Conservation (phyloP, 2,888 invertebrate genomes). For the Eupithecia subfuscata region DNA sequence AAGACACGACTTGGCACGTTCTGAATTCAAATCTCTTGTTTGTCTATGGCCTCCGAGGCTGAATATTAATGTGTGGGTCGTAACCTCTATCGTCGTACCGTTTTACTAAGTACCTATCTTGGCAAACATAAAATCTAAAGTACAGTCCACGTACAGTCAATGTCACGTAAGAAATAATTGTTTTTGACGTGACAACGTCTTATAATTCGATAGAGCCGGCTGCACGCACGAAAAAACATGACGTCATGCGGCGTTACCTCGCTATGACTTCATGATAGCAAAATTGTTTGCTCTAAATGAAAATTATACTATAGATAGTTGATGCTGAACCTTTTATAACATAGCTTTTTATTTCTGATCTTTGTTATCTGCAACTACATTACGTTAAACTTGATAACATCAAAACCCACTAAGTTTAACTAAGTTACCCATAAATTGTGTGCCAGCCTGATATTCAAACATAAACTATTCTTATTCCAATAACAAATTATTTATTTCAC, state of each 20-base stretch:
- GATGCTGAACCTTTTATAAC: not conserved
- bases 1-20: constrained; percentile 19
- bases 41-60: constrained; percentile 19
- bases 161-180: not conserved
- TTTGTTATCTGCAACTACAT: too few species aligned
- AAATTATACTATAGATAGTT: not conserved
- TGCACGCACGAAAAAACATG: too few species aligned
- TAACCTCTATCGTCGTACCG: constrained; percentile 4
- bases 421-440: too few species aligned
- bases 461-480: too few species aligned
- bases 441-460: too few species aligned
- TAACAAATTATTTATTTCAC: not conserved
- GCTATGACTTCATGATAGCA: too few species aligned
- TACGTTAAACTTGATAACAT: too few species aligned
- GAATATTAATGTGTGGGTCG: constrained; percentile 1
- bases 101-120: not conserved
- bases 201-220: too few species aligned
- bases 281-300: not conserved
- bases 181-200: too few species aligned
- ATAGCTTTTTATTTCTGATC: too few species aligned
- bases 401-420: too few species aligned
- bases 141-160: not conserved
- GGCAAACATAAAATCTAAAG: not conserved
- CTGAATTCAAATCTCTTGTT: constrained; percentile 24
- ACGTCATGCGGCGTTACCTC: too few species aligned